Evolutionary conservation across 2,113 vertebrate species (phyloP).

Genomic region (Chunga burmeisteri): DNA sequence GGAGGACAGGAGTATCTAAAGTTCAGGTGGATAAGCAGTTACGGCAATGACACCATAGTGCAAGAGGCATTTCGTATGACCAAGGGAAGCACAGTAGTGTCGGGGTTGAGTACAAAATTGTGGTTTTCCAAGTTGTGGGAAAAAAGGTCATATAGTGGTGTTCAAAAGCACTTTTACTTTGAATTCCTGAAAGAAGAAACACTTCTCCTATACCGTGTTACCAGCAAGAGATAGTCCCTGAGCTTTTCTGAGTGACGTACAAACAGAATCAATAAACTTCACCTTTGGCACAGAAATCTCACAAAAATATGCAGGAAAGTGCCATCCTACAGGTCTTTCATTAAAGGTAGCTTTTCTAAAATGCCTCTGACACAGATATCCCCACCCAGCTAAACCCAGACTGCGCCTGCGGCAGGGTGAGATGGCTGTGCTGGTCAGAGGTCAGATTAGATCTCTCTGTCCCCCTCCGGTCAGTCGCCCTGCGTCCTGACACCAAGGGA

Average conservation of each 20-base stretch:
- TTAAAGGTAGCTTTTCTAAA: constrained; percentile 32
- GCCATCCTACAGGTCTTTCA: not conserved
- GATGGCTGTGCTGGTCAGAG: constrained; percentile 53
- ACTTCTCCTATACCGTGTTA: not conserved
- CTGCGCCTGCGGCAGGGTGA: not conserved
- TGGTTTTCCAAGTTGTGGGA: not conserved
- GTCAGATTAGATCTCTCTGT: constrained; percentile 25
- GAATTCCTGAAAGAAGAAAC: not conserved
- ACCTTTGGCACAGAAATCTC: not conserved
- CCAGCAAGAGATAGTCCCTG: not conserved
- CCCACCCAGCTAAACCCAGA: not conserved
- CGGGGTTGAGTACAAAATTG: not conserved
- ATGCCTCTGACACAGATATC: not conserved
- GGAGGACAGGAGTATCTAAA: not conserved
- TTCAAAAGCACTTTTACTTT: not conserved
- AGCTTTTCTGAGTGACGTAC: not conserved
- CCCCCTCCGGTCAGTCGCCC: not conserved
- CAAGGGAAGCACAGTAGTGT: not conserved
- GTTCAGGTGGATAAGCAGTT: not conserved
- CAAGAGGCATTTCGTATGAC: not conserved
- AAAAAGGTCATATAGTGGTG: not conserved
- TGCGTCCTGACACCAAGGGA: not conserved
- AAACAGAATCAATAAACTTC: not conserved
- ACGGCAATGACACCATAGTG: not conserved
- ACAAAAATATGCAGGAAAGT: not conserved